Conservation (phyloP, 1,140 invertebrate species). For the Myzus persicae region DNA sequence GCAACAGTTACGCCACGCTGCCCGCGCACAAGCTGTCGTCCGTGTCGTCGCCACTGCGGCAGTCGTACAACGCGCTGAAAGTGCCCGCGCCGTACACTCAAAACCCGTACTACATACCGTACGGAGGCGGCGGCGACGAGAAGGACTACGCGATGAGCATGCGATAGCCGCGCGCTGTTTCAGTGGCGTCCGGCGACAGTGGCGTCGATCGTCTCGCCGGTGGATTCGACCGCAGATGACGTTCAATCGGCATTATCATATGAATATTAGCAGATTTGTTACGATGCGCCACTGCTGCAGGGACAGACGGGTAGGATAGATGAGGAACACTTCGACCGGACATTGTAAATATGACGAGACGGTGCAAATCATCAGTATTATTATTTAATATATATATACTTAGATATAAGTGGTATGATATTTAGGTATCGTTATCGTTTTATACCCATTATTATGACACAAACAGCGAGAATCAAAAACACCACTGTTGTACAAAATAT, state of each 20-base stretch:
- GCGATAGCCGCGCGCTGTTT: neutral
- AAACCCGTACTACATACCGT: constrained; percentile 60
- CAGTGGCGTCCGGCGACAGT: neutral
- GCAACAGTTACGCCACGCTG: constrained; percentile 62
- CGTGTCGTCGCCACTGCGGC: constrained; percentile 61
- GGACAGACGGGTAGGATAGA: neutral
- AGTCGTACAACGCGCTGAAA: constrained; percentile 63
- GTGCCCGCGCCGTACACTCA: constrained; percentile 59
- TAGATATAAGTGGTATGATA: no score
- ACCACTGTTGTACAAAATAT: neutral
- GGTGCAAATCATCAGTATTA: neutral
- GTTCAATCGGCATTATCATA: neutral
- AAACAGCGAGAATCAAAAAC: neutral
- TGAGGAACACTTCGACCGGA: neutral
- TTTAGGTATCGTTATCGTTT: neutral
- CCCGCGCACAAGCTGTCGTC: constrained; percentile 62
- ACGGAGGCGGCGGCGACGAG: constrained; percentile 36
- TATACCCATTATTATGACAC: neutral
- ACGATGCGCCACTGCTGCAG: neutral
- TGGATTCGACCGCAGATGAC: neutral
- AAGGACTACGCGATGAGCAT: constrained; percentile 56
- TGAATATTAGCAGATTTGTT: neutral
- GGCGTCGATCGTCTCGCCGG: neutral
- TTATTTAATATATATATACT: neutral
- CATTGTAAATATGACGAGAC: neutral